Percentiles rank a stretch among this genome's conserved stretches.
These are phyloP conservation scores for Stenichneumon culpator DNA, from an alignment of 2,888 invertebrate species.

Conservation along the genomic window DNA sequence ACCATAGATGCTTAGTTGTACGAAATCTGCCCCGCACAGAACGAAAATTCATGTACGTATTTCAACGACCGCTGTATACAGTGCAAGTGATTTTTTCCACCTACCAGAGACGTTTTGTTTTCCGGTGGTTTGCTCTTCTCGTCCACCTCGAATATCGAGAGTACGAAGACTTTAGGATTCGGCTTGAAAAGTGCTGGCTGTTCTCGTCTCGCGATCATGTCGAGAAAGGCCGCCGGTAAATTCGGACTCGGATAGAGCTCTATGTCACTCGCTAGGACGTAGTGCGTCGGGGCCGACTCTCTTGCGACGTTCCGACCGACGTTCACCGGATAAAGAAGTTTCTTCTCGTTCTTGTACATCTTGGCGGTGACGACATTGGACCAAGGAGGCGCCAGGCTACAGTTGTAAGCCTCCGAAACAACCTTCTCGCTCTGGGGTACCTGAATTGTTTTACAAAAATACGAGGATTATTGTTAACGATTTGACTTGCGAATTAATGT, in stretches of 20 bases:
- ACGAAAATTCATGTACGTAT: too few species aligned
- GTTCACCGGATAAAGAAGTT: constrained; percentile 95
- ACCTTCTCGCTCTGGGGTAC: constrained; percentile 89
- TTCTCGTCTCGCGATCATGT: constrained; percentile 92
- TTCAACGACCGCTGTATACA: too few species aligned
- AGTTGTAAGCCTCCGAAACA: constrained; percentile 89
- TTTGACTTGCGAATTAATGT: neutral
- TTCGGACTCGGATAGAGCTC: constrained; percentile 96
- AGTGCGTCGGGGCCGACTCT: constrained; percentile 93
- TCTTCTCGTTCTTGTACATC: constrained; percentile 93
- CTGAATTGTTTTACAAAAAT: constrained; percentile 84
- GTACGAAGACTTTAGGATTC: constrained; percentile 92
- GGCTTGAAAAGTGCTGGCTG: constrained; percentile 88
- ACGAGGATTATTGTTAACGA: neutral
- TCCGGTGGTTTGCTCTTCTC: constrained; percentile 85
- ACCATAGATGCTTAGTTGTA: too few species aligned
- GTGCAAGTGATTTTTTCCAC: constrained; percentile 53
- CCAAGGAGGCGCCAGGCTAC: constrained; percentile 90
- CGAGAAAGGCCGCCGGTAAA: constrained; percentile 92
- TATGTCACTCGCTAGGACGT: constrained; percentile 94
- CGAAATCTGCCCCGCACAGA: too few species aligned
- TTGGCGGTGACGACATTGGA: constrained; percentile 87
- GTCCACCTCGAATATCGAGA: constrained; percentile 96
- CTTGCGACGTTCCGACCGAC: constrained; percentile 96
- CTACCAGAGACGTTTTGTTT: constrained; percentile 84